Base-by-base conservation (phyloP, 2,888 invertebrate species). In the Tanypteryx hageni region DNA sequence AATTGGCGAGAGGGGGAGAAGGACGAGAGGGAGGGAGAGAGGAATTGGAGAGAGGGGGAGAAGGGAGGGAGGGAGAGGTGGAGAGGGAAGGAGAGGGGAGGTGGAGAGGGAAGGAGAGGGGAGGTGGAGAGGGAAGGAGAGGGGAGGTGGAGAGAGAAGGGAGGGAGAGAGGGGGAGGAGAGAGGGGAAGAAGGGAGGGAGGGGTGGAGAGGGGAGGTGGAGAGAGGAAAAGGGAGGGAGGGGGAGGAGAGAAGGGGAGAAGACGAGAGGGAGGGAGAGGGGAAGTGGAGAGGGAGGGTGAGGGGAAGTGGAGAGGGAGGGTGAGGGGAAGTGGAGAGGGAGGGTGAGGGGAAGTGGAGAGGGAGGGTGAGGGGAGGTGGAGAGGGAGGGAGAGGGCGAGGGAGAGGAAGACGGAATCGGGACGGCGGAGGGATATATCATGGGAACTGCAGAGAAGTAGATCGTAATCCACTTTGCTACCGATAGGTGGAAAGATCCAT, bases 381-480 rank as follows among this genome's bases (percentile, higher is more conserved):
- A 7, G 82, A 56, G 13, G 31, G 82, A 44, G 44, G 82, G 0
- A 18, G 18, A 56, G 3, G 56, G 18, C n/a, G n/a, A n/a, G n/a
- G n/a, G n/a, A n/a, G n/a, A n/a, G n/a, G n/a, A n/a, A n/a, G n/a
- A n/a, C n/a, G n/a, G 18, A 44, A 3, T 5, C 3, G 44, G 83
- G 44, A 5, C 44, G 44, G 44, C 44, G 44, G 44, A 44, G 44
- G 44, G 44, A 44, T 44, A 44, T 14, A n/a, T 83, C 56, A 57
- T 83, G 83, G 83, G 57, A 44, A 83, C 44, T 83, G 86, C 86
- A 61, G 64, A 76, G 76, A 22, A 27, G 44, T 57, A 83, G 89
- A 68, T 64, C 89, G 61, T 89, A 89, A 89, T 89, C 89, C 89
- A 89, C 89, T 89, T 89, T 89, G 89, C 89, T 44, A 89, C 89